These are phyloP conservation scores for Zonitis immaculata DNA, from an alignment of 2,888 invertebrate genomes.

Conservation along the genomic window DNA sequence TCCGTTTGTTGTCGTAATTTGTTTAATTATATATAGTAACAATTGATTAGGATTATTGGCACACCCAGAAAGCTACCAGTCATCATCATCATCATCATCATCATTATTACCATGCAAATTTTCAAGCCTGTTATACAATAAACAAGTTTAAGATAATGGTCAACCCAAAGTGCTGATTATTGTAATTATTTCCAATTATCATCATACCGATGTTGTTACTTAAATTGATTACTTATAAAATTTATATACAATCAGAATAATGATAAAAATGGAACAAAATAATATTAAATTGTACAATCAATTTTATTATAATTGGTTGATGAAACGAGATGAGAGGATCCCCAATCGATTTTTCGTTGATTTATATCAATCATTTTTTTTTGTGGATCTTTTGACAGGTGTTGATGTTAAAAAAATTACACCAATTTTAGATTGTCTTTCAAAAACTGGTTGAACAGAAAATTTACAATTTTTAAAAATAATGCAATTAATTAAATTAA, in stretches of 20 bases:
- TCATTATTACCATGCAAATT: not conserved
- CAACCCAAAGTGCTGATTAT: conserved; percentile 4
- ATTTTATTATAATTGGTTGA: not conserved
- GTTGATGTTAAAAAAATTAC: no score
- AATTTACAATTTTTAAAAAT: no score
- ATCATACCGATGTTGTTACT: not conserved
- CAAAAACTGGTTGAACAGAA: no score
- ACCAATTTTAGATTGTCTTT: no score
- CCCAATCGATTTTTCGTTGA: not conserved
- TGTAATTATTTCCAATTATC: conserved; percentile 8
- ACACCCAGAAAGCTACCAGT: not conserved
- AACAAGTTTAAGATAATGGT: conserved; percentile 7
- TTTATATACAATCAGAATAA: not conserved
- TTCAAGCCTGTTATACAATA: not conserved
- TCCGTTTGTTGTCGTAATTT: no score
- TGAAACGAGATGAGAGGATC: not conserved
- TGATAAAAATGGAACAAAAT: no score
- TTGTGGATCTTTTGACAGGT: no score
- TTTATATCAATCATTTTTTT: not conserved
- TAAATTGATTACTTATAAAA: not conserved
- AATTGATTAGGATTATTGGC: not conserved
- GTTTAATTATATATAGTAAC: not conserved
- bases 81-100: not conserved
- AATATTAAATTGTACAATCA: no score
- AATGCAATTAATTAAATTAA: no score